Evolutionary conservation across 2,888 invertebrate genomes (phyloP), one percentile per base, ranked within the genome.

Genomic region (Leptopterna dolabrata): DNA sequence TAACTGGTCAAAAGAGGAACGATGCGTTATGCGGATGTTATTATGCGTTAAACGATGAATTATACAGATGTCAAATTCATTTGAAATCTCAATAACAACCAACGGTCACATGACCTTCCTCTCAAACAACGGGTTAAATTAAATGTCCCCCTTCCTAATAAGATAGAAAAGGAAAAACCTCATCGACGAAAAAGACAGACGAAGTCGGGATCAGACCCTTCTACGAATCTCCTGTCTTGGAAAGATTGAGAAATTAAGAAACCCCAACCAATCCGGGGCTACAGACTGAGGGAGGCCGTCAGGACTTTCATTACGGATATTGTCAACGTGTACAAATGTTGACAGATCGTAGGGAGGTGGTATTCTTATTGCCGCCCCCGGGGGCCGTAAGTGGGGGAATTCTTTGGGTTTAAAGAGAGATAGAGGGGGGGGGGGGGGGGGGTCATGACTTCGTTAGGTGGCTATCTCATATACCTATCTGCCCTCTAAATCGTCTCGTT

Each of bases 301-400:
- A 51, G 36, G 45, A 71, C 70, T 84, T 84, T 84, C 84, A 84
- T 84, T 84, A 71, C 70, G 71, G 84, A 84, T 84, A 84, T 84
- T 84, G 84, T 84, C 71, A 84, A 27, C 71, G 71, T 84, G 84
- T 84, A 84, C 84, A 84, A 84, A 84, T 84, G 84, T 84, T 84
- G 84, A 84, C 84, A 47, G 84, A 70, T 78, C 78, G 51, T 6
- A 14, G 51, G 30, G 81, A 16, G 55, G 81, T 24, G 55, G 55
- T 19, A 55, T 81, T 81, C 81, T 81, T 81, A 81, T 81, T 81
- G 81, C 81, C 81, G 29, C 27, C 43, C 78, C 45, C 43, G 36
- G 73, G 73, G 73, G 73, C 41, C 19, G 73, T 16, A 30, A 14
- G 36, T 30, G 73, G 16, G 16, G 19, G 19, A 9, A 19, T 24